Evolutionary conservation across 2,888 invertebrate genomes (phyloP), one percentile per base, ranked within the genome.

Genomic region (Tinea semifulvella): DNA sequence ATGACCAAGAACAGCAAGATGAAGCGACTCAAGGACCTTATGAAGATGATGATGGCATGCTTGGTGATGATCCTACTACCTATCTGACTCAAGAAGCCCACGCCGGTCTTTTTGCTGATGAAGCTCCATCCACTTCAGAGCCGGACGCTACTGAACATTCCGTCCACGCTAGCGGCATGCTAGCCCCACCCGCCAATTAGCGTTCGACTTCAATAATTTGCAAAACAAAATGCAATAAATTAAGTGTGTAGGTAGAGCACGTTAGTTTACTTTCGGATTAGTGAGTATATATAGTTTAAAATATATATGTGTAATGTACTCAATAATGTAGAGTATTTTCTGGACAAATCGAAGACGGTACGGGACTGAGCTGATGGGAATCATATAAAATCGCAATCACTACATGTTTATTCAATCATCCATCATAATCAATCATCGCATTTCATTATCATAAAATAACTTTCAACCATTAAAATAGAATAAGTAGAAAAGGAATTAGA

Each of bases 21-120:
- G 69, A 72, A 51, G 64, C 74, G 47, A 88, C 88, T 38, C 82
- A 86, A 56, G 87, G 88, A 10, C 87, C 87, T 2, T 88, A 88
- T 58, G 85, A 86, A 56, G 65, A 76, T 49, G 65, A 76, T 48
- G 75, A 75, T 49, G 79, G 82, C 50, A 81, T 84, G 81, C 74
- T 68, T 49, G 84, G 84, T 45, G 84, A 83, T 55, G 84, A 84
- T 59, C 84, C 85, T 36, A 71, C 81, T 47, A 81, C 83, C 51
- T 79, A 75, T 59, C 56, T 80, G 56, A 57, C 60, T 50, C 67
- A 69, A 50, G 75, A 69, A 54, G 65, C 65, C 42, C 65, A 57
- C 51, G 77, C 68, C 48, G 69, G 68, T 42, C 69, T 72, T 49
- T 70, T 69, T 42, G 69, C 68, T 36, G 84, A 84, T 45, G 82